phyloP scores from a whole-genome alignment of 2,888 invertebrate species.

The Anaspis maculata region DNA sequence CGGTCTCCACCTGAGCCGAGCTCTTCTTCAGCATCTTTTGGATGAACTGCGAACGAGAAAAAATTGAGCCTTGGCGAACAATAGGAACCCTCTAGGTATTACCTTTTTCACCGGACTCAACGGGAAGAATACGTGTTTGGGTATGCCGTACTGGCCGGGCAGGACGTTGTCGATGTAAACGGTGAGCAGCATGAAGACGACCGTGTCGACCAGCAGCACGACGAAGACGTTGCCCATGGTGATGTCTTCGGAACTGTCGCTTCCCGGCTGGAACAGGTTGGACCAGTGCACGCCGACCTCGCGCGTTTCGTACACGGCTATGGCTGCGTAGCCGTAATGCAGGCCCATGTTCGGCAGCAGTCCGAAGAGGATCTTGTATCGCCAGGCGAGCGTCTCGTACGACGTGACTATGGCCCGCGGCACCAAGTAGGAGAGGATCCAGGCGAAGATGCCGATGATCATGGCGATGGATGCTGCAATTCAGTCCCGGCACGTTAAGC shows the following conservation, averaged over 20 bases:
- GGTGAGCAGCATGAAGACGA: constrained; percentile 48
- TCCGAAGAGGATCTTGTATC: constrained; percentile 24
- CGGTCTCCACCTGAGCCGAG: not conserved
- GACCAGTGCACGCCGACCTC: constrained; percentile 43
- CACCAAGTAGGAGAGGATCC: constrained; percentile 34
- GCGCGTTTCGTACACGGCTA: constrained; percentile 36
- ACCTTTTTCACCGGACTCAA: not conserved
- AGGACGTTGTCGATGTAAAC: constrained; percentile 50
- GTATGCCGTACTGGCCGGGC: constrained; percentile 56
- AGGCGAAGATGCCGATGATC: constrained; percentile 32
- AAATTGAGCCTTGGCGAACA: no score
- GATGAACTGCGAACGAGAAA: no score
- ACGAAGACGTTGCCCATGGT: constrained; percentile 38
- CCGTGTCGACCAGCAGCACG: constrained; percentile 45
- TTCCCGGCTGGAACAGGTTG: constrained; percentile 39
- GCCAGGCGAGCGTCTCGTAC: constrained; percentile 15
- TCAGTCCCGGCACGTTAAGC: no score
- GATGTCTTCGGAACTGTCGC: constrained; percentile 29
- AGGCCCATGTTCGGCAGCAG: constrained; percentile 37
- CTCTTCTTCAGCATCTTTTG: not conserved
- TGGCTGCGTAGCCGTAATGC: constrained; percentile 31
- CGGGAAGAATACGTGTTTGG: constrained; percentile 40
- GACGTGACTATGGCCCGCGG: constrained; percentile 24
- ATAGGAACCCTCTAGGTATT: no score
- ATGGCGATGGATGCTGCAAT: constrained; percentile 34